Base-by-base conservation (phyloP, 1,140 invertebrate genomes). In the Lucilia sericata region DNA sequence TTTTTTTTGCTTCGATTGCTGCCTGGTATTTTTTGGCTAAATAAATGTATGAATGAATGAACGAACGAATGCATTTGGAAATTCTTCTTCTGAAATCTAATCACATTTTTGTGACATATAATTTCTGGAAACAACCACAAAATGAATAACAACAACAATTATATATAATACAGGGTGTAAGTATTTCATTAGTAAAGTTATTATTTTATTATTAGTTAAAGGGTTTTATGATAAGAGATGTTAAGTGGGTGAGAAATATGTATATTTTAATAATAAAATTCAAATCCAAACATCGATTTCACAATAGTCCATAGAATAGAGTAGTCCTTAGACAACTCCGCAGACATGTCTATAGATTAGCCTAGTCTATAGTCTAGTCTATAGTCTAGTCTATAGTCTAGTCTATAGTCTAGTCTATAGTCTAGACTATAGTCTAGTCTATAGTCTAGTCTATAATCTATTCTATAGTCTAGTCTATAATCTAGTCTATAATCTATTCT, bases 91-190 rank as follows among this genome's bases (percentile, higher is more conserved):
- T 30, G 3, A 30, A 25, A 36, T 76, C 74, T 76, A 76, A 76
- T 76, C 70, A 30, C 19, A 74, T 42, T 42, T 42, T 42, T 42
- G 5, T 42, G 42, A 12, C 70, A 42, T 76, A 42, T 30, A 36
- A 76, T 55, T 55, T 55, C 51, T n/a, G 17, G 42, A 42, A 78
- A 80, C 25, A 47, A 25, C 34, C 76, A 70, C 47, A 36, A 19
- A 19, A 78, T 34, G 21, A 60, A 49, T 5, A 36, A 49, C 76
- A 36, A 49, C 76, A 81, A 70, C 25, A 30, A 30, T 30, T 30
- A 30, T 30, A 30, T 49, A 49, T 13, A 82, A 42, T 47, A 84
- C 60, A 84, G 83, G 83, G 83, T 49, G 83, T 84, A 84, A 84
- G 83, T 84, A 82, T 65, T 49, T 36, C 34, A 49, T 55, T 49